Conservation (phyloP, 2,113 vertebrate species). For the Pogona vitticeps region DNA sequence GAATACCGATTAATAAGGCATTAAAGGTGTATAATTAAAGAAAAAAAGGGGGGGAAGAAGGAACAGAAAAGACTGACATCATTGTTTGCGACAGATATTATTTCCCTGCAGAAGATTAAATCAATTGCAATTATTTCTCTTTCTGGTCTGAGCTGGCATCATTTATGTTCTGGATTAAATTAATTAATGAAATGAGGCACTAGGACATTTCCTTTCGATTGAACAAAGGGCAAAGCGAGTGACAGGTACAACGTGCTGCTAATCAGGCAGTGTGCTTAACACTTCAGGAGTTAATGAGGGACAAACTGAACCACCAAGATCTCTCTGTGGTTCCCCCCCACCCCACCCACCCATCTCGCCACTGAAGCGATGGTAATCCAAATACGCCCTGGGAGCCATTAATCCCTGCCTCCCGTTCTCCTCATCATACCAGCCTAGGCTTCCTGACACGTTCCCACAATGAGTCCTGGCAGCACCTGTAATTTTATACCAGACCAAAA, state of each 20-base stretch:
- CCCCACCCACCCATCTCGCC: neutral
- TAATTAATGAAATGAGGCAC: constrained; percentile 55
- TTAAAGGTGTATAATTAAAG: constrained; percentile 10
- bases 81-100: constrained; percentile 62
- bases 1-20: neutral
- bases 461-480: constrained; percentile 54
- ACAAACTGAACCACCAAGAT: constrained; percentile 49
- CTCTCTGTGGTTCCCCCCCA: neutral
- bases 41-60: neutral
- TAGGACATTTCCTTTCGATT: constrained; percentile 43
- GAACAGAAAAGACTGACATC: neutral
- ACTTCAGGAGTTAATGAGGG: constrained; percentile 66
- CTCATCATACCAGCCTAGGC: neutral
- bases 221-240: constrained; percentile 53
- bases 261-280: constrained; percentile 35
- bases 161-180: constrained; percentile 54
- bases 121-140: constrained; percentile 66
- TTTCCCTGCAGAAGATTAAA: constrained; percentile 69
- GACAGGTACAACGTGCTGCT: constrained; percentile 55
- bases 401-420: constrained; percentile 29
- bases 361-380: constrained; percentile 19
- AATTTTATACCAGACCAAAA: constrained; percentile 55
- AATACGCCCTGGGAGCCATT: constrained; percentile 52
- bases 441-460: constrained; percentile 22
- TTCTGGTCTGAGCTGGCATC: constrained; percentile 59